phyloP scores from a whole-genome alignment of 2,888 invertebrate genomes.

The Diarsia brunnea region DNA sequence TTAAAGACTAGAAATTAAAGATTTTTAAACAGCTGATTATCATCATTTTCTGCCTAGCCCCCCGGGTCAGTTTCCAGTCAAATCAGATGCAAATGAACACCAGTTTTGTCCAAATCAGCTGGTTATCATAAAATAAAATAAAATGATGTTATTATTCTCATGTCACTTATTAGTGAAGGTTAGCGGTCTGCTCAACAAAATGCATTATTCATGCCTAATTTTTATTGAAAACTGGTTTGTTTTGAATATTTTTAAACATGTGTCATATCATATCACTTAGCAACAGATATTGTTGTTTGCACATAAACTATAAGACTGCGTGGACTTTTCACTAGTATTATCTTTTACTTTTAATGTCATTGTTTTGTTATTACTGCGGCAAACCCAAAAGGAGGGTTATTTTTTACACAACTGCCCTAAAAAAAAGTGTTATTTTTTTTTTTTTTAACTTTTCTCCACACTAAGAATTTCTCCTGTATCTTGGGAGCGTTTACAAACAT shows the following conservation, averaged over 20 bases:
- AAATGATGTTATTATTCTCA: too few species aligned
- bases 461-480: too few species aligned
- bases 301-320: not conserved
- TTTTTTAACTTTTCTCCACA: too few species aligned
- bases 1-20: not conserved
- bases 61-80: not conserved
- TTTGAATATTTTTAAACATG: not conserved
- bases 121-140: not conserved
- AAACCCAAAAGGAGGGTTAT: too few species aligned
- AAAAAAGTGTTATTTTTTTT: too few species aligned
- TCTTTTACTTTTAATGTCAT: not conserved
- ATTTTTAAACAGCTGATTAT: not conserved
- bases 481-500: too few species aligned
- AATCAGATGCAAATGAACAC: not conserved
- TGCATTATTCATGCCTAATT: not conserved
- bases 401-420: too few species aligned
- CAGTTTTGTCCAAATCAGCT: not conserved
- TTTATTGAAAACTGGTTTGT: not conserved
- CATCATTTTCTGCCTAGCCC: not conserved
- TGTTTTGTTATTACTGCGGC: not conserved
- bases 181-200: not conserved
- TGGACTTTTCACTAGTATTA: not conserved
- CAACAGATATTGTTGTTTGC: not conserved
- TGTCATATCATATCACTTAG: too few species aligned
- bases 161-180: not conserved